A percentile compares a stretch with the other conserved stretches of the same genome.
Evolutionary conservation across 1,140 invertebrate genomes (phyloP).

Genomic region (Orussus abietinus): DNA sequence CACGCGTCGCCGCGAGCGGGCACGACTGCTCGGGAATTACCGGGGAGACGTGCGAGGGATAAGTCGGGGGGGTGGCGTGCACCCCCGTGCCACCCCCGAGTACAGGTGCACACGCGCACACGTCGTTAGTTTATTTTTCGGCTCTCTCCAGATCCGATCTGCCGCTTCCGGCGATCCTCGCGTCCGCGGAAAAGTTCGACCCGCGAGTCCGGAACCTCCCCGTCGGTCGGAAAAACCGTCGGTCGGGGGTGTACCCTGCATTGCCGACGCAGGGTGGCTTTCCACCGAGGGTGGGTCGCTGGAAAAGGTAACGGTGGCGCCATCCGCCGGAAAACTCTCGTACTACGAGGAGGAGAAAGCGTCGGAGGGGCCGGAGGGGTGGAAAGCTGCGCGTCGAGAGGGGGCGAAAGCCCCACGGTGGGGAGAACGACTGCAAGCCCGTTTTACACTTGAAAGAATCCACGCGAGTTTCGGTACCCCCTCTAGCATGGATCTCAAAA

Average conservation of each 20-base stretch:
- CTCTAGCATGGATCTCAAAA: too few relatives aligned
- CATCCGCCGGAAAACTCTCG: slow-evolving; percentile 29
- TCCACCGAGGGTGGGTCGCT: neutral
- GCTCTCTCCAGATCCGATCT: slow-evolving; percentile 18
- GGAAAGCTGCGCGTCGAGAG: slow-evolving; percentile 4
- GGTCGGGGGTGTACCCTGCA: slow-evolving; percentile 4
- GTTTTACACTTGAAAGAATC: slow-evolving; percentile 36
- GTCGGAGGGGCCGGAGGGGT: slow-evolving; percentile 27
- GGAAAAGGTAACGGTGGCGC: slow-evolving; percentile 35
- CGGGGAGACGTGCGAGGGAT: slow-evolving; percentile 22
- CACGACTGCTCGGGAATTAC: slow-evolving; percentile 40
- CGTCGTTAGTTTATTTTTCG: slow-evolving; percentile 11
- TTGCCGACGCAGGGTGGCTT: neutral
- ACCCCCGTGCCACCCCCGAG: too few relatives aligned
- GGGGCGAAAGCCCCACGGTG: slow-evolving; percentile 12
- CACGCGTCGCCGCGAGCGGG: slow-evolving; percentile 44
- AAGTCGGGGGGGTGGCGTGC: too few relatives aligned
- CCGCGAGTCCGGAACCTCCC: too few relatives aligned
- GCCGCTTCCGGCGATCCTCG: slow-evolving; percentile 15
- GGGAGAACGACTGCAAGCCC: slow-evolving; percentile 31
- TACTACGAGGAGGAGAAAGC: slow-evolving; percentile 22
- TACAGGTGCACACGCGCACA: too few relatives aligned
- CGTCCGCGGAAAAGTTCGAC: slow-evolving; percentile 8
- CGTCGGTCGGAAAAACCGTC: too few relatives aligned
- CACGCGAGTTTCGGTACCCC: too few relatives aligned